These are phyloP conservation scores for Xiphophorus couchianus DNA, from an alignment of 2,113 vertebrate species.

Conservation along the genomic window DNA sequence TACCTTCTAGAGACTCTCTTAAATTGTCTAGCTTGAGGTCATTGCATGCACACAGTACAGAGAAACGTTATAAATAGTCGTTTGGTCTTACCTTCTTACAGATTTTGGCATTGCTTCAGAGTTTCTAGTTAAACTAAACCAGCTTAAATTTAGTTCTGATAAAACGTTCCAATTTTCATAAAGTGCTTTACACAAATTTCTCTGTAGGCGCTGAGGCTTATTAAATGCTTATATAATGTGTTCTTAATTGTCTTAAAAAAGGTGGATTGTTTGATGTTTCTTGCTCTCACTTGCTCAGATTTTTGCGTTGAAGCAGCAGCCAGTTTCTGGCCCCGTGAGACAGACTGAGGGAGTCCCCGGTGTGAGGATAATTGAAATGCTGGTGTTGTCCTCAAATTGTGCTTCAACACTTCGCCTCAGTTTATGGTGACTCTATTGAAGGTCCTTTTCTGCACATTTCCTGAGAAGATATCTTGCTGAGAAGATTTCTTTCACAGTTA, in stretches of 20 bases:
- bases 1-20: neutral
- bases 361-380: constrained; percentile 40
- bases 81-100: neutral
- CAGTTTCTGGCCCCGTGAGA: neutral
- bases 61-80: neutral
- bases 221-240: neutral
- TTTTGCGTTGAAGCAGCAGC: constrained; percentile 6
- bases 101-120: neutral
- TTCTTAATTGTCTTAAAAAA: neutral
- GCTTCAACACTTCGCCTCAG: constrained; percentile 10
- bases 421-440: constrained; percentile 15
- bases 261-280: neutral
- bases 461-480: neutral
- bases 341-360: neutral
- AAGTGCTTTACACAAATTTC: neutral
- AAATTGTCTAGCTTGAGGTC: neutral
- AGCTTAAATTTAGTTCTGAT: neutral
- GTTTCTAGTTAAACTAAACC: no score
- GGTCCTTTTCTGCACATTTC: constrained; percentile 9
- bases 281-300: constrained; percentile 4
- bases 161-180: neutral
- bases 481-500: neutral
- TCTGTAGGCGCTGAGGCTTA: neutral
- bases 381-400: constrained; percentile 22
- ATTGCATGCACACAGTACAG: neutral